Evolutionary conservation across 2,113 vertebrate genomes (phyloP).

Genomic region (Ammodramus savannarum): DNA sequence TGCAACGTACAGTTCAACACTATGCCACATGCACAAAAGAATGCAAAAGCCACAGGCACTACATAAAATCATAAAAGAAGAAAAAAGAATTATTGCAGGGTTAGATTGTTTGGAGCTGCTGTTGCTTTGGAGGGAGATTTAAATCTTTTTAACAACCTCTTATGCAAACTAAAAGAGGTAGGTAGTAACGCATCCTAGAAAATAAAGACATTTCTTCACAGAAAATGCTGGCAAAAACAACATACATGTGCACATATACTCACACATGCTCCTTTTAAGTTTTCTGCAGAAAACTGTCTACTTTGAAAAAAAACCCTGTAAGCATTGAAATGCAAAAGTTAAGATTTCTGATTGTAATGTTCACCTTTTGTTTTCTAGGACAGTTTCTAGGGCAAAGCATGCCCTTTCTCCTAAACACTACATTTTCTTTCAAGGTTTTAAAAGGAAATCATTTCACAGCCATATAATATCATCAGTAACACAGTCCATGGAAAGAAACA

Average conservation of each 20-base stretch:
- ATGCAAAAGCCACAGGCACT: not conserved
- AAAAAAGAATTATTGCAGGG: not conserved
- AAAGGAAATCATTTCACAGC: not conserved
- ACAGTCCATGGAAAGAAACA: not conserved
- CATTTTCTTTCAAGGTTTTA: not conserved
- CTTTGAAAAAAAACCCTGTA: not conserved
- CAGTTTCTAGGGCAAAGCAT: not conserved
- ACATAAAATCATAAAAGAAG: not conserved
- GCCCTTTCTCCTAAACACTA: not conserved
- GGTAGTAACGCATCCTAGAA: not conserved
- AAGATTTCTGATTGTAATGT: not conserved
- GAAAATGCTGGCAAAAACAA: conserved; percentile 1
- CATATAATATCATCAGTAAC: not conserved
- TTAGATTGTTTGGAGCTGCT: not conserved
- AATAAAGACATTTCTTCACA: not conserved
- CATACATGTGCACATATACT: not conserved
- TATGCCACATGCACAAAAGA: not conserved
- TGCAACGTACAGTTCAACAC: not conserved
- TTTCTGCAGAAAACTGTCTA: not conserved
- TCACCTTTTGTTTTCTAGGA: not conserved
- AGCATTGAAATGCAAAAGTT: not conserved
- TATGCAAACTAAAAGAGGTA: conserved; percentile 1
- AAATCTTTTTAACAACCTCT: conserved; percentile 30
- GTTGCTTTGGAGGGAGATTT: not conserved
- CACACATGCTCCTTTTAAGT: not conserved